Evolutionary conservation across 2,797 vertebrate genomes (phyloP).

Genomic region (Synanceia verrucosa): DNA sequence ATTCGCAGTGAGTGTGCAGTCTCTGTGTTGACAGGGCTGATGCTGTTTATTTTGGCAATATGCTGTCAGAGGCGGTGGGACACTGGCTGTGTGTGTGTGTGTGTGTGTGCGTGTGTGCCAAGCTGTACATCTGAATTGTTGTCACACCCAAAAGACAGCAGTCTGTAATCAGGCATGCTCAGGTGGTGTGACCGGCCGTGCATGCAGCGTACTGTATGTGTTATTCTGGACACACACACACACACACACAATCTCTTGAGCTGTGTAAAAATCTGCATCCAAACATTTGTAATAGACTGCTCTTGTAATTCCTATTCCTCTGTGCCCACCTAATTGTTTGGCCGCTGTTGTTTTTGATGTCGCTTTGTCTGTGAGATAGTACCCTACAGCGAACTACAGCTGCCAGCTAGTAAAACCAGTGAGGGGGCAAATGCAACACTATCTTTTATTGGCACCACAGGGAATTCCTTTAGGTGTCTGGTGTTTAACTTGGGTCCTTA

Average conservation of each 20-base stretch:
- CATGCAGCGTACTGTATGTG: slow-evolving; percentile 1
- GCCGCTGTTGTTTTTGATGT: slow-evolving; percentile 39
- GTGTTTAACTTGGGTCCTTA: slow-evolving; percentile 29
- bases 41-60: slow-evolving; percentile 76
- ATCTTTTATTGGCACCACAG: slow-evolving; percentile 50
- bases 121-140: slow-evolving; percentile 41
- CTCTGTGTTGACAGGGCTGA: slow-evolving; percentile 64
- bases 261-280: slow-evolving; percentile 8
- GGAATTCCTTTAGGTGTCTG: slow-evolving; percentile 46
- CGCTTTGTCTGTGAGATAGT: slow-evolving; percentile 40
- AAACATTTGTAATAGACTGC: slow-evolving; percentile 27
- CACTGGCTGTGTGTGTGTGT: slow-evolving; percentile 6
- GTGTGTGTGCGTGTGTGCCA: slow-evolving; percentile 1
- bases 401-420: slow-evolving; percentile 59
- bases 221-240: neutral
- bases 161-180: slow-evolving; percentile 57
- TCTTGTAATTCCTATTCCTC: slow-evolving; percentile 38
- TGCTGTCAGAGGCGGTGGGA: slow-evolving; percentile 51
- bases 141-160: slow-evolving; percentile 29
- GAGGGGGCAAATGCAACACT: slow-evolving; percentile 50
- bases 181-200: slow-evolving; percentile 29
- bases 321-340: slow-evolving; percentile 53
- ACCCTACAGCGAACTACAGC: slow-evolving; percentile 57
- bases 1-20: slow-evolving; percentile 52
- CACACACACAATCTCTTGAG: neutral